phyloP scores from a whole-genome alignment of 2,113 vertebrate genomes.

The Megaleporinus macrocephalus region DNA sequence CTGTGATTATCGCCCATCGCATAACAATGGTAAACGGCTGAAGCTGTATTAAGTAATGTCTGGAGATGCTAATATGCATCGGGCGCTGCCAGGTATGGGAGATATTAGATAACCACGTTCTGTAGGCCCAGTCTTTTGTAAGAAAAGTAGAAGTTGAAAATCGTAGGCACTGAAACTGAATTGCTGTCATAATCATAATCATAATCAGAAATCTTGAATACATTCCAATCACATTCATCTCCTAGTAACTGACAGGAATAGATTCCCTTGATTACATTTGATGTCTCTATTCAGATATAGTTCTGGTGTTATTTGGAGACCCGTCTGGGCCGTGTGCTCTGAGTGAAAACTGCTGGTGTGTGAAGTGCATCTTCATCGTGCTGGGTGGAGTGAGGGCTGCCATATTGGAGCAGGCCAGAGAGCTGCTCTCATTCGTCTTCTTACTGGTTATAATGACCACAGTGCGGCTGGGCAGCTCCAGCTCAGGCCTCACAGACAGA shows the following conservation, averaged over 20 bases:
- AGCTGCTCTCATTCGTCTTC: conserved; percentile 19
- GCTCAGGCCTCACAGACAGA: background rate
- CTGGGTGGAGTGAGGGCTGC: conserved; percentile 26
- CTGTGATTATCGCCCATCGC: conserved; percentile 69
- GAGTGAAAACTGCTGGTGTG: conserved; percentile 8
- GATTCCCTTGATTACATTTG: conserved; percentile 5
- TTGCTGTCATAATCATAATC: background rate
- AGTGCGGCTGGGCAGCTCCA: background rate
- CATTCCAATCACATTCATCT: background rate
- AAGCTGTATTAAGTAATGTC: background rate
- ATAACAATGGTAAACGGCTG: conserved; percentile 55
- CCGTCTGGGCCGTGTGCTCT: background rate
- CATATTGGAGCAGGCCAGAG: background rate
- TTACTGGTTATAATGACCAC: conserved; percentile 14
- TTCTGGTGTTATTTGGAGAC: conserved; percentile 4
- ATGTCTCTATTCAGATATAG: background rate
- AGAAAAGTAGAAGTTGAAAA: background rate
- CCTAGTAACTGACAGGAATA: background rate
- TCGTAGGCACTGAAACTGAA: background rate
- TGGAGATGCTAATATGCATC: background rate
- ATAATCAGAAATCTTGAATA: background rate
- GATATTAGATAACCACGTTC: conserved; percentile 12
- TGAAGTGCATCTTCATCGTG: background rate
- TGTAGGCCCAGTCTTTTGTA: background rate
- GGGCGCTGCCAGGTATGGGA: background rate